A percentile compares a stretch with the other conserved stretches of the same genome.
These are phyloP conservation scores for Calycopis cecrops DNA, from an alignment of 1,140 invertebrate species.

Conservation along the genomic window DNA sequence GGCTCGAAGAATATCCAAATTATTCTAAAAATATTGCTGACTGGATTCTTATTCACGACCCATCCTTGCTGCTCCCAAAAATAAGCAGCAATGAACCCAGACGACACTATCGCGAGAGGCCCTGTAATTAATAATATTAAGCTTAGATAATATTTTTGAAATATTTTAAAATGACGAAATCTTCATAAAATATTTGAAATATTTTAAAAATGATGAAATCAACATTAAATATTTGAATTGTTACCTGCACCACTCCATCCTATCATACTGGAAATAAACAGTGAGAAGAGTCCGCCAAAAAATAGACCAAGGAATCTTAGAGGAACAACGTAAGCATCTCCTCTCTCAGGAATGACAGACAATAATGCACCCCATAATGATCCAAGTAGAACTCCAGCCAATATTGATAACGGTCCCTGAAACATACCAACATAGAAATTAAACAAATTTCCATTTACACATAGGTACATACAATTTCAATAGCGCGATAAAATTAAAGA, in stretches of 20 bases:
- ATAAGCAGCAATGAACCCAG: slow-evolving; percentile 87
- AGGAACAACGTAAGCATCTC: slow-evolving; percentile 85
- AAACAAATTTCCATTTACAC: too few species aligned
- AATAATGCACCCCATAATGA: slow-evolving; percentile 84
- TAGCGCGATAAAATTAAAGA: too few species aligned
- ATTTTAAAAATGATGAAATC: not conserved
- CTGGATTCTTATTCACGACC: slow-evolving; percentile 89
- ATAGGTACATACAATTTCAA: too few species aligned
- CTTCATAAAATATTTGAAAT: not conserved
- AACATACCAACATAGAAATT: slow-evolving; percentile 23
- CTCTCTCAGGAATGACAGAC: slow-evolving; percentile 85
- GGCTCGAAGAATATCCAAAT: slow-evolving; percentile 97
- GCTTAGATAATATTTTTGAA: too few species aligned
- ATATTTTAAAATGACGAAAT: too few species aligned
- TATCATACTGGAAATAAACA: slow-evolving; percentile 88
- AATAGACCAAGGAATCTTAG: slow-evolving; percentile 85
- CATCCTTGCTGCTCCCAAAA: slow-evolving; percentile 87
- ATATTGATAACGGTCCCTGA: slow-evolving; percentile 82
- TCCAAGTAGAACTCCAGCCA: slow-evolving; percentile 85
- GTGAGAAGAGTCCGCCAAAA: slow-evolving; percentile 87
- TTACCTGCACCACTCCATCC: slow-evolving; percentile 84
- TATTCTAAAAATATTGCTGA: slow-evolving; percentile 89
- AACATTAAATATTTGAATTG: slow-evolving; percentile 1
- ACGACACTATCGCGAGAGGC: slow-evolving; percentile 88
- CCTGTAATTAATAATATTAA: slow-evolving; percentile 55